A percentile compares a stretch with the other conserved stretches of the same genome.
Conservation (phyloP, 2,888 invertebrate species). For the Yponomeuta evonymella region DNA sequence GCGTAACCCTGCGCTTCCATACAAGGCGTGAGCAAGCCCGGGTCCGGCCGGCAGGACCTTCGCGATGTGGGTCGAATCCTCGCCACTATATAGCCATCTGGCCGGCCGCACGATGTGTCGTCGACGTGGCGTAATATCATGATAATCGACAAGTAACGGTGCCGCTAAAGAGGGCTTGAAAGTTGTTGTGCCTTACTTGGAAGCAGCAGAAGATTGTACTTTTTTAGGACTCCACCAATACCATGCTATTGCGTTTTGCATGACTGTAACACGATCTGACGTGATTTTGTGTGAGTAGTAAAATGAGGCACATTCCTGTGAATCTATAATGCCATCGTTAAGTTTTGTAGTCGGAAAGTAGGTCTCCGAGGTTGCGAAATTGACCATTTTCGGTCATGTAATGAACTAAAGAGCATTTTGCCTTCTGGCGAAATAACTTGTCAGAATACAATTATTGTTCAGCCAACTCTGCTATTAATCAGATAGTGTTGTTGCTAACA, state of each 20-base stretch:
- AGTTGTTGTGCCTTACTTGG: slow-evolving; percentile 11
- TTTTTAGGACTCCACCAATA: neutral
- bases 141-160: slow-evolving; percentile 15
- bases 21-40: slow-evolving; percentile 49
- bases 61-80: slow-evolving; percentile 58
- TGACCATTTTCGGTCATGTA: slow-evolving; percentile 6
- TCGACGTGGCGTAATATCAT: slow-evolving; percentile 14
- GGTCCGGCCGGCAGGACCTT: slow-evolving; percentile 53
- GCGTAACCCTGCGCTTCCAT: slow-evolving; percentile 62
- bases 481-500: neutral
- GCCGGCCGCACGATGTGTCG: slow-evolving; percentile 38
- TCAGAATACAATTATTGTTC: slow-evolving; percentile 2
- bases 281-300: neutral
- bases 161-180: slow-evolving; percentile 10
- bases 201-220: slow-evolving; percentile 1
- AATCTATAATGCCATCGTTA: slow-evolving; percentile 8
- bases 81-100: slow-evolving; percentile 59
- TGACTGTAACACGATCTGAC: slow-evolving; percentile 4
- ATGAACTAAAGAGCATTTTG: neutral
- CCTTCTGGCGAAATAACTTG: slow-evolving; percentile 3
- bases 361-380: slow-evolving; percentile 10
- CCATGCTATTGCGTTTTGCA: neutral
- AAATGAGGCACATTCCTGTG: slow-evolving; percentile 1
- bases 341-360: neutral
- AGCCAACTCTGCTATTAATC: neutral